Conservation (phyloP, 2,113 vertebrate genomes). For the Ptychochromis oligacanthus region DNA sequence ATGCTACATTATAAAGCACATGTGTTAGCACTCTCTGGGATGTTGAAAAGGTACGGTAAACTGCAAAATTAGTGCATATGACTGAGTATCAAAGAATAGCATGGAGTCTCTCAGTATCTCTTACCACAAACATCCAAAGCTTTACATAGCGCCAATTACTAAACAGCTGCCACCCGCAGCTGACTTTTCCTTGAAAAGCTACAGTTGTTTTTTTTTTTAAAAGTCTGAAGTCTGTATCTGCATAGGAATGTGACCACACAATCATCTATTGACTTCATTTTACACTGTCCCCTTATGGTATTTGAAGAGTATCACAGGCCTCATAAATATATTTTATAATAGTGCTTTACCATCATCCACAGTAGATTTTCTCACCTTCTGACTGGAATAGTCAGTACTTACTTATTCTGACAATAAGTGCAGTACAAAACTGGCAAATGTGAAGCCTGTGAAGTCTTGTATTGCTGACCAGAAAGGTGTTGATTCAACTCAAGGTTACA, state of each 20-base stretch:
- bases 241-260: slow-evolving; percentile 8
- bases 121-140: background rate
- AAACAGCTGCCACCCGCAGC: slow-evolving; percentile 18
- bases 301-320: slow-evolving; percentile 1
- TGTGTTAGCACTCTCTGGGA: background rate
- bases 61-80: background rate
- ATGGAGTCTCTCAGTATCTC: background rate
- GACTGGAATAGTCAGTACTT: too few species aligned
- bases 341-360: too few species aligned
- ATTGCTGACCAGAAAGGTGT: too few species aligned
- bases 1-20: background rate
- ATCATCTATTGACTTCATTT: slow-evolving; percentile 42
- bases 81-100: slow-evolving; percentile 27
- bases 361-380: too few species aligned
- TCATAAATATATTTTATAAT: slow-evolving; percentile 30
- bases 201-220: background rate
- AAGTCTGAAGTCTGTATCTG: background rate
- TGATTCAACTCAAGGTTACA: background rate
- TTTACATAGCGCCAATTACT: slow-evolving; percentile 13
- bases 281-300: background rate
- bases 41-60: background rate
- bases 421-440: background rate
- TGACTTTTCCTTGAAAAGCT: slow-evolving; percentile 34
- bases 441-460: too few species aligned
- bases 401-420: background rate